Evolutionary conservation across 2,888 invertebrate genomes (phyloP), one percentile per base, ranked within the genome.

Genomic region (Drosophila bunnanda): DNA sequence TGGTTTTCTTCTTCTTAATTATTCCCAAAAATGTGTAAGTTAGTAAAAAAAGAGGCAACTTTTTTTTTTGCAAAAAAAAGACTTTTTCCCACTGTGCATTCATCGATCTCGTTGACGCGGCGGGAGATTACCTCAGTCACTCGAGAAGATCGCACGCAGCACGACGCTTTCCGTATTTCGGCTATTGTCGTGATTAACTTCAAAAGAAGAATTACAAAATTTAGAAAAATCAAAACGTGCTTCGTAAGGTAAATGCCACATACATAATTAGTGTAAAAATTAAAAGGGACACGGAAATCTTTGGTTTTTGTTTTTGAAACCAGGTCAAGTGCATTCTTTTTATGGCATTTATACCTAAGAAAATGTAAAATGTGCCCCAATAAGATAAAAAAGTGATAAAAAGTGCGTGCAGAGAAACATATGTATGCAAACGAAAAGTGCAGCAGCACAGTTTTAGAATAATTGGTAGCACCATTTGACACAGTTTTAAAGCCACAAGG

Each of bases 291-390:
- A 8, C 38, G 30, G 32, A 60, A 38, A 53, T 15, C 15, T 15
- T 12, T 3, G 15, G 10, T 7, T 34, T 6, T 10, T 22, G 4
- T 12, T 25, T 34, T 48, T 30, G n/a, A 52, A 82, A 68, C 39
- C 55, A 50, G 73, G 74, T 77, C 81, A 82, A 83, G 83, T 86
- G 81, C 53, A 68, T 72, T 68, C 41, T 86, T 80, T 67, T 55
- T 56, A 52, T 38, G 68, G 32, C 52, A 56, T 17, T 61, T 41
- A 69, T 48, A 39, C 57, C 64, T 15, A 43, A 25, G 20, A 71
- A 62, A 66, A 30, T 34, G 43, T 65, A 44, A 65, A 77, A 75
- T 55, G 36, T 52, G 17, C 34, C 8, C 53, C 12, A 57, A 58
- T 56, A 54, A 58, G 59, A 60, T 52, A 41, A 48, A 78, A 73